Evolutionary conservation across 2,797 vertebrate genomes (phyloP).

Genomic region (Hippopotamyrus pictus): DNA sequence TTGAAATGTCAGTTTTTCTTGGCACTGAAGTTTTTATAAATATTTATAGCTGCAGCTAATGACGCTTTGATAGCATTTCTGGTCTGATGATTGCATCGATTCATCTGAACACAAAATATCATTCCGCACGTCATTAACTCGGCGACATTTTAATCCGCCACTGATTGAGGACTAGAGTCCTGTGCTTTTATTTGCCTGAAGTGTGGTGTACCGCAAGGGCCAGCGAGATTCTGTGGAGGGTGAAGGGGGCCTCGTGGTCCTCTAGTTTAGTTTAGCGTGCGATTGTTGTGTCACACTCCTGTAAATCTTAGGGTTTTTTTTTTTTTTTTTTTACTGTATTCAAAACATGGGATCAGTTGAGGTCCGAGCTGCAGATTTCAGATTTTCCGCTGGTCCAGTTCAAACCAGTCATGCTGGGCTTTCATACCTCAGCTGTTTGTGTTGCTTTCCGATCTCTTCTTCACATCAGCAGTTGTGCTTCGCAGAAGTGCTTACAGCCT

Average conservation of each 20-base stretch:
- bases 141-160: neutral
- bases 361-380: slow-evolving; percentile 30
- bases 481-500: slow-evolving; percentile 43
- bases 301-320: neutral
- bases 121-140: slow-evolving; percentile 11
- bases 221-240: neutral
- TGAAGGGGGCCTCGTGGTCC: neutral
- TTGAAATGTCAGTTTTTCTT: neutral
- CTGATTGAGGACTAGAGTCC: neutral
- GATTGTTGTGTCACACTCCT: neutral
- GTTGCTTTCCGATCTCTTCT: slow-evolving; percentile 33
- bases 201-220: neutral
- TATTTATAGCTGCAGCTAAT: neutral
- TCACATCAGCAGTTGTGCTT: slow-evolving; percentile 44
- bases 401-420: slow-evolving; percentile 23
- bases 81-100: slow-evolving; percentile 8
- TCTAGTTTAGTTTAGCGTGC: neutral
- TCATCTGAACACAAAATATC: slow-evolving; percentile 8
- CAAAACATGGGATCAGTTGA: slow-evolving; percentile 33
- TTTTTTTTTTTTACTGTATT: slow-evolving; percentile 15
- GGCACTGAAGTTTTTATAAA: neutral
- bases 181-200: neutral
- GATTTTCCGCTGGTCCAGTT: slow-evolving; percentile 29
- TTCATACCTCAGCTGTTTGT: slow-evolving; percentile 27
- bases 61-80: slow-evolving; percentile 7